Percentiles rank a stretch among this genome's conserved stretches.
Evolutionary conservation across 2,797 vertebrate genomes (phyloP).

Genomic region (Cottoperca gobio): DNA sequence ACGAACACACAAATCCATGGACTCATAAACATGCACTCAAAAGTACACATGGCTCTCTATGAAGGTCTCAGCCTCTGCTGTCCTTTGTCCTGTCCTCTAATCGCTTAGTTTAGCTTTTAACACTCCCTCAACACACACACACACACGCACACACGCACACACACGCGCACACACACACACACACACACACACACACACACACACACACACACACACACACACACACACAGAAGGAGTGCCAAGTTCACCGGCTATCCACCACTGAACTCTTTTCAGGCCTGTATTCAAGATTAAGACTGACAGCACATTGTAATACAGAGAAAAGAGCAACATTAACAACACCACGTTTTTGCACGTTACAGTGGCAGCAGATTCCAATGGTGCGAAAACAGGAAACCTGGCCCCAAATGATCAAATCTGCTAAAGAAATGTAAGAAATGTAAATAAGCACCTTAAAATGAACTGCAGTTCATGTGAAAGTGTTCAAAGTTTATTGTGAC

Average conservation of each 20-base stretch:
- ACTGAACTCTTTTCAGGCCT: conserved; percentile 24
- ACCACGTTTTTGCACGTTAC: background rate
- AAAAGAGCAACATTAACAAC: conserved; percentile 10
- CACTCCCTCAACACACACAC: conserved; percentile 15
- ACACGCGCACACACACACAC: too few species aligned
- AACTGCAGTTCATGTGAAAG: background rate
- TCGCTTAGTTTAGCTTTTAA: conserved; percentile 50
- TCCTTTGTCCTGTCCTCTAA: conserved; percentile 59
- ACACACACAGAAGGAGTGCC: conserved; percentile 21
- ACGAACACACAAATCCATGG: conserved; percentile 32
- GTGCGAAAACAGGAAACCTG: background rate
- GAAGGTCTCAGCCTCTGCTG: conserved; percentile 49
- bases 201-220: too few species aligned
- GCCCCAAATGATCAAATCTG: background rate
- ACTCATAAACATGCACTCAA: conserved; percentile 40
- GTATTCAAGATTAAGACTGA: conserved; percentile 15
- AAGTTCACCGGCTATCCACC: conserved; percentile 41
- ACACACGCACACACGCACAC: conserved; percentile 11
- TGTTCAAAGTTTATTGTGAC: background rate
- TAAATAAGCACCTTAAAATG: background rate
- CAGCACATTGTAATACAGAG: conserved; percentile 15
- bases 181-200: too few species aligned
- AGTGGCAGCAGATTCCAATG: background rate
- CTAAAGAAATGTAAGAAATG: background rate
- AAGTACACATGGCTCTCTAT: conserved; percentile 38